Conservation (phyloP, 2,888 invertebrate species). For the Drepana falcataria region DNA sequence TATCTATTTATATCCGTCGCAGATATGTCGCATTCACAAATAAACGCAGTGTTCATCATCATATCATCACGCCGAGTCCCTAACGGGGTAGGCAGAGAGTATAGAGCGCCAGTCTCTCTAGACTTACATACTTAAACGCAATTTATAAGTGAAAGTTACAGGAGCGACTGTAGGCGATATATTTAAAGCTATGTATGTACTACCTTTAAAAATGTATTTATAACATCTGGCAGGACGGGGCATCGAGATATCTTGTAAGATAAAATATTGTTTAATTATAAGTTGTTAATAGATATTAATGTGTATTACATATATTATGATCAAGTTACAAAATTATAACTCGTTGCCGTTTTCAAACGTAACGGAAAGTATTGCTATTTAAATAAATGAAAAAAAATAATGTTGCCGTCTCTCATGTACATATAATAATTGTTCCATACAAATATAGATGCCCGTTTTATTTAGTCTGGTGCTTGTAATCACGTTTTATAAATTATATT, state of each 20-base stretch:
- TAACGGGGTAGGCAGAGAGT: no score
- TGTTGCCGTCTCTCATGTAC: constrained; percentile 56
- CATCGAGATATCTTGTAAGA: constrained; percentile 59
- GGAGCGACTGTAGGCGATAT: background rate
- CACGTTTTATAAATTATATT: constrained; percentile 17
- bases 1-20: background rate
- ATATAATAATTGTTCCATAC: constrained; percentile 41
- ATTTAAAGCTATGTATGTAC: background rate
- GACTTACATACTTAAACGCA: no score
- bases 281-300: constrained; percentile 74
- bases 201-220: constrained; percentile 11
- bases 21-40: no score
- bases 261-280: constrained; percentile 69
- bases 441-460: constrained; percentile 41
- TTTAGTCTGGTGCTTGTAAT: constrained; percentile 43
- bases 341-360: constrained; percentile 34
- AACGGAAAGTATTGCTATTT: constrained; percentile 25
- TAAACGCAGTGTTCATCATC: no score
- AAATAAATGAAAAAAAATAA: constrained; percentile 15
- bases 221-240: constrained; percentile 10
- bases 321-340: constrained; percentile 62
- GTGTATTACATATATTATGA: constrained; percentile 63
- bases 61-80: no score
- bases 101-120: no score
- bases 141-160: background rate